These are phyloP conservation scores for Calameuta pallipes DNA, from an alignment of 2,888 invertebrate species.

Conservation along the genomic window DNA sequence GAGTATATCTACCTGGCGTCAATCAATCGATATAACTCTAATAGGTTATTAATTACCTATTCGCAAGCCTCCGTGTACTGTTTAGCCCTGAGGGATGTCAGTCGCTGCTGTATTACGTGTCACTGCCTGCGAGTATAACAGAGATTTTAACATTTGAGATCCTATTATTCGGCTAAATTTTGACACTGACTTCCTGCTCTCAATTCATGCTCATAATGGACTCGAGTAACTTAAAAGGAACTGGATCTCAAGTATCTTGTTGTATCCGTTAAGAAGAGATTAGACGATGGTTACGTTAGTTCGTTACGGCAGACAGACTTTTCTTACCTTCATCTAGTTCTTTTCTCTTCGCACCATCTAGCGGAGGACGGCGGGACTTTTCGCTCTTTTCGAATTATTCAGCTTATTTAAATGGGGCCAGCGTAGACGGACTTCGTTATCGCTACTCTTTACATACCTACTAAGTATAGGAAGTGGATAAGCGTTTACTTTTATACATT, in stretches of 20 bases:
- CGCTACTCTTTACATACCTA: not conserved
- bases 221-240: not conserved
- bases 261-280: not conserved
- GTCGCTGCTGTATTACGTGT: conserved; percentile 4
- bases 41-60: conserved; percentile 17
- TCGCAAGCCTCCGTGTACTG: not conserved
- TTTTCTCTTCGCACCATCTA: not conserved
- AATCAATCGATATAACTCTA: conserved; percentile 16
- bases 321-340: not conserved
- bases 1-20: conserved; percentile 9
- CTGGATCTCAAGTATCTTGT: not conserved
- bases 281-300: not conserved
- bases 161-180: not conserved
- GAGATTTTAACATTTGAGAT: not conserved
- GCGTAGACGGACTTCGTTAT: not conserved
- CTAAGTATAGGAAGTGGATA: not conserved
- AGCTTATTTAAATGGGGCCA: not conserved
- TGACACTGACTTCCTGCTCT: not conserved
- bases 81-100: conserved; percentile 5
- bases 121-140: not conserved
- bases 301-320: not conserved
- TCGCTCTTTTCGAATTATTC: not conserved
- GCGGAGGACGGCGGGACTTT: not conserved
- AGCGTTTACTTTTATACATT: not conserved
- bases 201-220: not conserved